These are phyloP conservation scores for Coluber constrictor DNA, from an alignment of 2,797 vertebrate genomes.

Conservation along the genomic window DNA sequence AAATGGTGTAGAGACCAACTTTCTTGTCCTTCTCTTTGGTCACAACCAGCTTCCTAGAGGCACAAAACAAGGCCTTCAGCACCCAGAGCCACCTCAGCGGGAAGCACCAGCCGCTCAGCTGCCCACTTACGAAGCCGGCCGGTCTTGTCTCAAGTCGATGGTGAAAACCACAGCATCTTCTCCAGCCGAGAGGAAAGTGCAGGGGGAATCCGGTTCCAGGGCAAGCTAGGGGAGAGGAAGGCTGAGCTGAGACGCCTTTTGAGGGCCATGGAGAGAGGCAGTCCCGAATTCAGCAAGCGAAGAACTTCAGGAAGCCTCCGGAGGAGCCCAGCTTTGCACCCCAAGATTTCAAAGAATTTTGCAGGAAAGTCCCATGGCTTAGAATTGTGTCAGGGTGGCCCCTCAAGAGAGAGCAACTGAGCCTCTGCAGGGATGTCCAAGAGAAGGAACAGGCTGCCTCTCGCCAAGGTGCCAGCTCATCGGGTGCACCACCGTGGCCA, in stretches of 20 bases:
- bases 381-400: not conserved
- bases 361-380: not conserved
- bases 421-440: not conserved
- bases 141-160: conserved; percentile 90
- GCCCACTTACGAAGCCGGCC: conserved; percentile 88
- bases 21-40: conserved; percentile 97
- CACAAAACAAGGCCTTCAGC: not conserved
- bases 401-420: not conserved
- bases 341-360: not conserved
- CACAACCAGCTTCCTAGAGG: conserved; percentile 86
- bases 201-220: conserved; percentile 93
- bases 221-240: conserved; percentile 79
- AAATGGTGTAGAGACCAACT: conserved; percentile 94
- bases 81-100: not conserved
- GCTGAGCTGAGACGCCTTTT: not conserved
- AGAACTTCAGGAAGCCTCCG: not conserved
- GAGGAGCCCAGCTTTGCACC: not conserved
- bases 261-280: not conserved
- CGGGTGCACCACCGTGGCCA: not conserved
- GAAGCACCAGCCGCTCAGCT: not conserved
- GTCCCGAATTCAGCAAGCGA: not conserved
- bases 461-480: not conserved
- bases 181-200: conserved; percentile 92
- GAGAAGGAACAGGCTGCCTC: not conserved
- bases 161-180: conserved; percentile 95